A percentile compares a stretch with the other conserved stretches of the same genome.
Evolutionary conservation across 2,113 vertebrate species (phyloP).

Genomic region (Prunella himalayana): DNA sequence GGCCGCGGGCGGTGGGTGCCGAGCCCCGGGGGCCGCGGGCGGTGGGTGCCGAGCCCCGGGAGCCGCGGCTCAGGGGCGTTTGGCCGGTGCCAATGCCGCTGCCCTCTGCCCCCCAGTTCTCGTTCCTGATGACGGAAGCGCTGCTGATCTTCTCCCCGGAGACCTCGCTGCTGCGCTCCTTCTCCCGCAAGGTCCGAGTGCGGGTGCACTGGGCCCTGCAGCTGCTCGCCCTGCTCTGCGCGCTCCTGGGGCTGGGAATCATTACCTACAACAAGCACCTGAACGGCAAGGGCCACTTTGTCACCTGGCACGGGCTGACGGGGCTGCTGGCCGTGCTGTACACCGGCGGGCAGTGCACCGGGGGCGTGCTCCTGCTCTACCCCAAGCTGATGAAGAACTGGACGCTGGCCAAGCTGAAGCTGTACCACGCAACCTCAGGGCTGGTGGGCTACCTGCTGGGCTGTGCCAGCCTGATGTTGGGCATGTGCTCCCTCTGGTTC

Average conservation of each 20-base stretch:
- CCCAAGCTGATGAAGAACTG: conserved; percentile 86
- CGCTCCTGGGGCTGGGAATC: conserved; percentile 78
- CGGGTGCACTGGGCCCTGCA: conserved; percentile 90
- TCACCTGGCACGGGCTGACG: conserved; percentile 86
- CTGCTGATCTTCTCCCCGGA: conserved; percentile 90
- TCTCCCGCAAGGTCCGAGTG: conserved; percentile 83
- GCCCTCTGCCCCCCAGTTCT: conserved; percentile 77
- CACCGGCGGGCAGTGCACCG: conserved; percentile 74
- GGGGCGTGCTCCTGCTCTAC: conserved; percentile 82
- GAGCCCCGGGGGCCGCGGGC: neutral
- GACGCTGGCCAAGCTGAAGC: conserved; percentile 89
- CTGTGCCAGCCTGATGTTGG: conserved; percentile 83
- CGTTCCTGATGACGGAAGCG: conserved; percentile 92
- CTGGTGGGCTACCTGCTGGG: conserved; percentile 88
- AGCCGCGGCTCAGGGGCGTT: neutral
- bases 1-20: neutral
- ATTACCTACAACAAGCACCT: conserved; percentile 89
- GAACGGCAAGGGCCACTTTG: conserved; percentile 85
- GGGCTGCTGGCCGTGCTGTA: conserved; percentile 83
- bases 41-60: neutral
- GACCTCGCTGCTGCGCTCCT: conserved; percentile 76
- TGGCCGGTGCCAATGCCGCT: neutral
- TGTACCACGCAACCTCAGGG: conserved; percentile 89
- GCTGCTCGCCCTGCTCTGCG: conserved; percentile 78
- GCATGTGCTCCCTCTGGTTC: conserved; percentile 91